Percentiles rank a stretch among this genome's conserved stretches.
Evolutionary conservation across 2,888 invertebrate genomes (phyloP).

Genomic region (Drosophila rellima): DNA sequence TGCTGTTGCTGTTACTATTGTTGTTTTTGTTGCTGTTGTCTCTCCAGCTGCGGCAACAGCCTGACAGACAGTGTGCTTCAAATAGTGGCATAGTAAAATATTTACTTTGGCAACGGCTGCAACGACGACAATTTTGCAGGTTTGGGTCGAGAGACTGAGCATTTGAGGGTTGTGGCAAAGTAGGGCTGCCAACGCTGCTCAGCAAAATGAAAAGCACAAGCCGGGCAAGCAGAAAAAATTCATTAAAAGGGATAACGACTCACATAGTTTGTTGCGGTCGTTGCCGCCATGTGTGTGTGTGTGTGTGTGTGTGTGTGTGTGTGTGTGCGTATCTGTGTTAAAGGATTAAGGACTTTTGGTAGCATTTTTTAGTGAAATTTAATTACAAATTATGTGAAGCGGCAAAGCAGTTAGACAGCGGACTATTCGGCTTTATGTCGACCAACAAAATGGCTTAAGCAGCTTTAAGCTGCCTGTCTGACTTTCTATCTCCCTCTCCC

Average conservation of each 20-base stretch:
- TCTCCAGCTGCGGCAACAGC: slow-evolving; percentile 72
- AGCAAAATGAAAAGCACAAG: slow-evolving; percentile 52
- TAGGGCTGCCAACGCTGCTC: slow-evolving; percentile 37
- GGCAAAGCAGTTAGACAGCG: slow-evolving; percentile 53
- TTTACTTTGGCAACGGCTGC: slow-evolving; percentile 73
- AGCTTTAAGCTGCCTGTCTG: slow-evolving; percentile 20
- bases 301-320: slow-evolving; percentile 21
- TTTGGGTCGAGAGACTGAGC: slow-evolving; percentile 3
- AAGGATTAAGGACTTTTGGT: slow-evolving; percentile 68
- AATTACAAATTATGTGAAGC: slow-evolving; percentile 75
- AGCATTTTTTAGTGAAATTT: slow-evolving; percentile 74
- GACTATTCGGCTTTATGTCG: slow-evolving; percentile 23
- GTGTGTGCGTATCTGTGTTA: slow-evolving; percentile 34
- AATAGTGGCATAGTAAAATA: slow-evolving; percentile 79
- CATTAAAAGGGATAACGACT: slow-evolving; percentile 81
- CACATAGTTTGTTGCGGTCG: slow-evolving; percentile 66
- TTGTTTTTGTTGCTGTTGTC: slow-evolving; percentile 44
- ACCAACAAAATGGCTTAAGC: slow-evolving; percentile 32
- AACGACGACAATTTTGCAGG: slow-evolving; percentile 36
- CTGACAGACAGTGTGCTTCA: slow-evolving; percentile 77
- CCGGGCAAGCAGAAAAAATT: slow-evolving; percentile 72
- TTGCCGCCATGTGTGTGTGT: slow-evolving; percentile 33
- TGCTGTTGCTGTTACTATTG: slow-evolving; percentile 3
- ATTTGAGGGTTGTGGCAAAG: slow-evolving; percentile 14
- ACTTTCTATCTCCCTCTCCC: background rate